These are phyloP conservation scores for Taphrorychus bicolor DNA, from an alignment of 2,888 invertebrate species.

Conservation along the genomic window DNA sequence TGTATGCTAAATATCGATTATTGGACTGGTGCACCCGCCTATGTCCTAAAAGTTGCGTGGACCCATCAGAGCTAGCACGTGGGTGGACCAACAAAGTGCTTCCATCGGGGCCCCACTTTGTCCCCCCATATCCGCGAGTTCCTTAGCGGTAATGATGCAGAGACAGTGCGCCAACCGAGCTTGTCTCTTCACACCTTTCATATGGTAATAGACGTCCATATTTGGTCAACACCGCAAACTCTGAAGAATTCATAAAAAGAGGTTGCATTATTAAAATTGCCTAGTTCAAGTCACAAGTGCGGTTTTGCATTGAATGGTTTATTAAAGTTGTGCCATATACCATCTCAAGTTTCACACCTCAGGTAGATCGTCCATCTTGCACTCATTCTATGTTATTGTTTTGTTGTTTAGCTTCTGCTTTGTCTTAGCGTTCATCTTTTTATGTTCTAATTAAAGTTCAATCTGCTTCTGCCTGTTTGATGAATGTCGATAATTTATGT, in stretches of 20 bases:
- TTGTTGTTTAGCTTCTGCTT: too few relatives aligned
- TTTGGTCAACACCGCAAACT: constrained; percentile 13
- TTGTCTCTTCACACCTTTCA: constrained; percentile 54
- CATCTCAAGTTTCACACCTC: too few relatives aligned
- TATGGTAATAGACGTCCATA: constrained; percentile 27
- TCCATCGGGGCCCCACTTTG: constrained; percentile 42
- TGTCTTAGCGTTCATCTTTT: too few relatives aligned
- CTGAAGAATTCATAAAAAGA: not conserved
- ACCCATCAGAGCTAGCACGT: constrained; percentile 57
- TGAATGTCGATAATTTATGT: too few relatives aligned
- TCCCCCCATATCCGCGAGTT: constrained; percentile 38
- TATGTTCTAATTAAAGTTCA: too few relatives aligned
- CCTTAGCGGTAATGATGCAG: constrained; percentile 31
- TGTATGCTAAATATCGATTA: too few relatives aligned
- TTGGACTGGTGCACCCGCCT: constrained; percentile 11
- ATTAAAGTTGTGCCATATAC: not conserved
- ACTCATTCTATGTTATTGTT: too few relatives aligned
- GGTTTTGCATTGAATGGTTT: not conserved
- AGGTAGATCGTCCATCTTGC: too few relatives aligned
- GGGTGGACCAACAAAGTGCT: constrained; percentile 57
- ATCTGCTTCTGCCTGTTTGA: too few relatives aligned
- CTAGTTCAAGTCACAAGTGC: not conserved
- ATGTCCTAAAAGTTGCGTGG: constrained; percentile 56
- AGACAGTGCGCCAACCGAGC: constrained; percentile 40
- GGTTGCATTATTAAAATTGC: not conserved